Base-by-base conservation (phyloP, 1,140 invertebrate genomes). In the Sinonovacula constricta region DNA sequence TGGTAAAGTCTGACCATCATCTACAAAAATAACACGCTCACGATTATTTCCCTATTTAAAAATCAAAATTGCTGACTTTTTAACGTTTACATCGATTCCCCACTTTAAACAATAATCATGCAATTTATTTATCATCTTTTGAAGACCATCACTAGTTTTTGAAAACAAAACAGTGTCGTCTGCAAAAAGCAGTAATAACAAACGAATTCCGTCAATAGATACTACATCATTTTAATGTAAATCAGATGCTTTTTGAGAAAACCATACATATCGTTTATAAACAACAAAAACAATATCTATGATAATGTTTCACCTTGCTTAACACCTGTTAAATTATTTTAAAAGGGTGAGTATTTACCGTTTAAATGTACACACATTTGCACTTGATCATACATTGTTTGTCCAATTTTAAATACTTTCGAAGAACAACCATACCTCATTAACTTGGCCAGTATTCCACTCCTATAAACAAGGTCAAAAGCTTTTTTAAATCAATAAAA, bases 241-340 rank as follows among this genome's bases (percentile, higher is more conserved):
- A n/a, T 31, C 15, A 10, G 4, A 45, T 60, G 45, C n/a, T 26
- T 45, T 28, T 78, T 66, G 63, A 62, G 68, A 24, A n/a, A n/a
- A n/a, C n/a, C n/a, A n/a, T n/a, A n/a, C n/a, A n/a, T n/a, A n/a
- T n/a, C n/a, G n/a, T n/a, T n/a, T 31, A 78, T 62, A 33, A 57
- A 78, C 24, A 68, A 62, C 4, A 68, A 7, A 53, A 68, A 69
- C 5, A 78, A 39, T 53, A 78, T 36, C 4, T 28, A 53, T 14
- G 66, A 69, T n/a, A 69, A 34, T 54, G 66, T 28, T 34, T 69
- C 66, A 3, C 75, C 75, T 63, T 68, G 75, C 49, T 76, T 76
- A 4, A 76, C 72, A 2, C 72, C 72, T 5, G 12, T 45, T 56
- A 26, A 31, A 3, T 28, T 66, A 7, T 54, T 33, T 31, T 57